These are phyloP conservation scores for Ceyx melanurus DNA, from an alignment of 2,113 vertebrate species.

Conservation along the genomic window DNA sequence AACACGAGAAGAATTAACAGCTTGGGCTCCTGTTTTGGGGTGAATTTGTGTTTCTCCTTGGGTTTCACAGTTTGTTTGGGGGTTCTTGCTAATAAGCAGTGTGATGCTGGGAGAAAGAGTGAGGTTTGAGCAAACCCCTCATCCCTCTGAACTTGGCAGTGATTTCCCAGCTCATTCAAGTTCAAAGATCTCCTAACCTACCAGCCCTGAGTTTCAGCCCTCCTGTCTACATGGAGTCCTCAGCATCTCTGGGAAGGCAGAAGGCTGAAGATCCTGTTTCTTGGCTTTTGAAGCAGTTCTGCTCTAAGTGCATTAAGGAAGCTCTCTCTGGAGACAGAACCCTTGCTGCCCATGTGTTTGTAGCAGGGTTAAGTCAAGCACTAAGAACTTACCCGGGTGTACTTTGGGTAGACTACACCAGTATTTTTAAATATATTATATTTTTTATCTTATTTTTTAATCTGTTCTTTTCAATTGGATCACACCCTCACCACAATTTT, in stretches of 20 bases:
- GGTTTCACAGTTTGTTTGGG: background rate
- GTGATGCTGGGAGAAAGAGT: background rate
- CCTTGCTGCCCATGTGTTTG: background rate
- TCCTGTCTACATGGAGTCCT: background rate
- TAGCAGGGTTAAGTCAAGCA: background rate
- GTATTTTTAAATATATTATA: fast-evolving
- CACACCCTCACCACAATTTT: background rate
- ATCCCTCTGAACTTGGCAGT: background rate
- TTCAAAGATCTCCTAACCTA: background rate
- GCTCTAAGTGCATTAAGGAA: background rate
- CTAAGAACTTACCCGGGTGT: background rate
- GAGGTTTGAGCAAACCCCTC: background rate
- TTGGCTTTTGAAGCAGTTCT: background rate
- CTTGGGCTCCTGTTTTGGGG: background rate
- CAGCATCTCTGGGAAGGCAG: background rate
- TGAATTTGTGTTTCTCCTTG: background rate
- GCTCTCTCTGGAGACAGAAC: background rate
- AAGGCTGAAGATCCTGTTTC: background rate
- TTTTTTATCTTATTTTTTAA: background rate
- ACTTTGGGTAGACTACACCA: background rate
- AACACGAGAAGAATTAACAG: fast-evolving
- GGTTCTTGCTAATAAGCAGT: background rate
- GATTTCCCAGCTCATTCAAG: background rate
- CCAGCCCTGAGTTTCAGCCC: background rate
- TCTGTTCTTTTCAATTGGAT: background rate